A percentile compares a stretch with the other conserved stretches of the same genome.
Evolutionary conservation across 2,113 vertebrate species (phyloP).

Genomic region (Illadopsis cleaveri): DNA sequence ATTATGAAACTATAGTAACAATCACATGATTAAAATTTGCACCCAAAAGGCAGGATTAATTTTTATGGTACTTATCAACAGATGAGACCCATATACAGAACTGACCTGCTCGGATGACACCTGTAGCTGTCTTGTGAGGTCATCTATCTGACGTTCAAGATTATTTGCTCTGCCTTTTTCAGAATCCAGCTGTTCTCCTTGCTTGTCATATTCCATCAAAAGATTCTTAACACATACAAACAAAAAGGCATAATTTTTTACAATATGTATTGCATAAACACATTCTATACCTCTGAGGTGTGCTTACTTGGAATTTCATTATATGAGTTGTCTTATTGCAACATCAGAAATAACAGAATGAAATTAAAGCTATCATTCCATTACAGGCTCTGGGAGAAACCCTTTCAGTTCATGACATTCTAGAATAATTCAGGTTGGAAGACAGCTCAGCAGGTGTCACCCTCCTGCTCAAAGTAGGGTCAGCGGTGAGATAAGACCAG

Average conservation of each 20-base stretch:
- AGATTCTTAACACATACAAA: slow-evolving; percentile 83
- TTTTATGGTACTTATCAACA: neutral
- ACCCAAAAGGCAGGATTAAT: neutral
- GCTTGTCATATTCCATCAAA: slow-evolving; percentile 90
- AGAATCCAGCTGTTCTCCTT: slow-evolving; percentile 89
- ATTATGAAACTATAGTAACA: neutral
- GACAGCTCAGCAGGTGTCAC: neutral
- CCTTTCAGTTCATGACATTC: neutral
- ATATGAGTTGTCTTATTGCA: neutral
- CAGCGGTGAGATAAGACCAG: neutral
- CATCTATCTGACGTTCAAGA: slow-evolving; percentile 85
- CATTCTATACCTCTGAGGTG: neutral
- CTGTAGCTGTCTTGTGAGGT: slow-evolving; percentile 85
- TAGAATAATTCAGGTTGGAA: neutral
- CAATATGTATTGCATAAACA: neutral
- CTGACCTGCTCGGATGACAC: slow-evolving; percentile 83
- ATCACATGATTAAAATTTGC: neutral
- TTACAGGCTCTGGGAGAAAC: neutral
- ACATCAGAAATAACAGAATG: neutral
- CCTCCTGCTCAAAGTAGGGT: neutral
- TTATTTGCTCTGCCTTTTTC: slow-evolving; percentile 81
- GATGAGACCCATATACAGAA: neutral
- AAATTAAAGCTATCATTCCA: neutral
- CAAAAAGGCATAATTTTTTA: neutral
- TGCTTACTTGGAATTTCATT: neutral